Base-by-base conservation (phyloP, 2,113 vertebrate genomes). In the Syngnathus floridae region DNA sequence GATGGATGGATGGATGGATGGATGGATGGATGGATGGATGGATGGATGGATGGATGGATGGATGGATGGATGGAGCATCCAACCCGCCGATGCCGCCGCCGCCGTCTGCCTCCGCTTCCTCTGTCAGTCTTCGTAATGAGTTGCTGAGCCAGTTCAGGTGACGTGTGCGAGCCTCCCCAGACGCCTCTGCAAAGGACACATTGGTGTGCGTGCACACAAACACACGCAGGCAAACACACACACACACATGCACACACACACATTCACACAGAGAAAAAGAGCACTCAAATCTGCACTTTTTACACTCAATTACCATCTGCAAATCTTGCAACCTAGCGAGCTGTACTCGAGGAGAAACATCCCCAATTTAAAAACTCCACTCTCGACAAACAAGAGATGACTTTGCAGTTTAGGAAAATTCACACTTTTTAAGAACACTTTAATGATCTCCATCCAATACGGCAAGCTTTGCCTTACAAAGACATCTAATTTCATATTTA, bases 121-220 rank as follows among this genome's bases (percentile, higher is more conserved):
- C 90, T 48, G 87, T 78, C 62, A 88, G 65, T 66, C 77, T 81
- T 80, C 81, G 92, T 63, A 99, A 82, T 65, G 85, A 91, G 75
- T 85, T 67, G 0, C 88, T 91, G 83, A 95, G 83, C 70, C 73
- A 88, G 73, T 79, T 86, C 82, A 98, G 79, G 58, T 93, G 90
- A 62, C 86, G 89, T 73, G 69, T 77, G 89, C 90, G 88, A 2
- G 74, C 83, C 14, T 72, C 64, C 74, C 49, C 54, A 63, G 92
- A 88, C 75, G 93, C 77, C 46, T 93, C 96, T 98, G 82, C 45
- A 73, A 71, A 58, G 45, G 64, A 70, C 60, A 82, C 56, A 36
- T 19, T 16, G 55, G 35, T 19, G 26, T 31, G 26, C 26, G 26
- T 31, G 48, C 19, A 49, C 16, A n/a, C 19, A 16, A 8, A 21